Evolutionary conservation across 2,797 vertebrate genomes (phyloP), one percentile per base, ranked within the genome.

Genomic region (Serranus cabrilla): DNA sequence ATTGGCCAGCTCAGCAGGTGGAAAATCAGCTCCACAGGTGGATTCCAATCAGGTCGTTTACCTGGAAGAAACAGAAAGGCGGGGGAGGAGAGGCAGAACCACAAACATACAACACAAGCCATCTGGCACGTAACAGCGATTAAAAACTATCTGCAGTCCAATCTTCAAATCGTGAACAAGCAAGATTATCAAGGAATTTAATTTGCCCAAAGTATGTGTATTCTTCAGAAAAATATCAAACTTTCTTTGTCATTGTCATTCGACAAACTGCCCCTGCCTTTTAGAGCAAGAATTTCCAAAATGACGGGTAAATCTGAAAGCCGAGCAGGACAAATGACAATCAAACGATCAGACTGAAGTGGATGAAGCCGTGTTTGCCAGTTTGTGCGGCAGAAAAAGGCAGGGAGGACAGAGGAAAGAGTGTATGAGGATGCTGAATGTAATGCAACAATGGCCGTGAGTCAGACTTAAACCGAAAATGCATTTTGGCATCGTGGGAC

Each of bases 381-480:
- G 54, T 75, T 61, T 77, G 52, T 57, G 49, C n/a, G 50, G 50
- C 1, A 2, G 45, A 31, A 12, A 47, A 11, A 43, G 34, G 39
- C 18, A 18, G 8, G 0, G 11, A 55, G 13, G 61, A 45, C 31
- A 58, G 40, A 27, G 42, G 20, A 46, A 57, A 40, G 18, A 8
- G 4, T 46, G 9, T 27, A 2, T 25, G 27, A 55, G 34, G 56
- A 45, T n/a, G n/a, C n/a, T n/a, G n/a, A n/a, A n/a, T n/a, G n/a
- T n/a, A n/a, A 21, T 37, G 46, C 31, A 39, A 50, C 54, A n/a
- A 7, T 31, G 39, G 63, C n/a, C 49, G 58, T 78, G 71, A 80
- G 71, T 77, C 77, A 83, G 63, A 76, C 67, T 63, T 71, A 34
- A 65, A 65, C 16, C 49, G 49, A 39, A 82, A 85, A 64, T 80